These are phyloP conservation scores for Hipposideros larvatus DNA, from an alignment of 2,797 vertebrate species.

Conservation along the genomic window DNA sequence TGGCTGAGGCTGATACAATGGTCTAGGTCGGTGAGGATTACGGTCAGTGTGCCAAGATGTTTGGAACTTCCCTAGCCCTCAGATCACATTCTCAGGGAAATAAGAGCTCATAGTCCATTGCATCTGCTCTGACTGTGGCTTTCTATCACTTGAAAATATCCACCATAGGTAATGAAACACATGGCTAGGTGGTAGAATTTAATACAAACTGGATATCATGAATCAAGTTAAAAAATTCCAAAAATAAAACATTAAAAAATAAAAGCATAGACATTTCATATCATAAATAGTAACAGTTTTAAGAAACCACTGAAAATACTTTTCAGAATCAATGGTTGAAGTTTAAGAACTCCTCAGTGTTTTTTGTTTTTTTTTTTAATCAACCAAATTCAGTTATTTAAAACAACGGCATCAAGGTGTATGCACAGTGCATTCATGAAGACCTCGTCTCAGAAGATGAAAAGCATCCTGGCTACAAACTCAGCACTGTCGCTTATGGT, in stretches of 20 bases:
- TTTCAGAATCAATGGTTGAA: neutral
- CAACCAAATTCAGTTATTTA: neutral
- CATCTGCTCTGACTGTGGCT: neutral
- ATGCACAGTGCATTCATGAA: rapidly evolving
- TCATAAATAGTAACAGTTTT: neutral
- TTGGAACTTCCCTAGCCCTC: neutral
- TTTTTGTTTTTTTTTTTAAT: neutral
- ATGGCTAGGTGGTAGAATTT: neutral
- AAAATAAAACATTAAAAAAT: conserved; percentile 7
- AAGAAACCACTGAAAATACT: conserved; percentile 14
- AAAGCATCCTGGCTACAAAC: neutral
- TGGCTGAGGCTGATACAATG: neutral
- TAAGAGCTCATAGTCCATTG: neutral
- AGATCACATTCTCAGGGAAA: conserved; percentile 16
- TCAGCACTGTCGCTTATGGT: neutral
- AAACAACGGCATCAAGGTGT: neutral
- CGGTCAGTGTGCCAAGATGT: rapidly evolving
- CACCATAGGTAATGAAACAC: neutral
- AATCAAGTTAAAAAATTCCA: neutral
- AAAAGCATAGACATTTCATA: neutral
- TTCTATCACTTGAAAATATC: neutral
- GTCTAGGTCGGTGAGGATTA: neutral
- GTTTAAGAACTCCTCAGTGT: neutral
- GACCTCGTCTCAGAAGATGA: neutral
- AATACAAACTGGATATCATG: neutral